A percentile compares a stretch with the other conserved stretches of the same genome.
phyloP scores from a whole-genome alignment of 1,140 invertebrate genomes.

The Apolygus lucorum region DNA sequence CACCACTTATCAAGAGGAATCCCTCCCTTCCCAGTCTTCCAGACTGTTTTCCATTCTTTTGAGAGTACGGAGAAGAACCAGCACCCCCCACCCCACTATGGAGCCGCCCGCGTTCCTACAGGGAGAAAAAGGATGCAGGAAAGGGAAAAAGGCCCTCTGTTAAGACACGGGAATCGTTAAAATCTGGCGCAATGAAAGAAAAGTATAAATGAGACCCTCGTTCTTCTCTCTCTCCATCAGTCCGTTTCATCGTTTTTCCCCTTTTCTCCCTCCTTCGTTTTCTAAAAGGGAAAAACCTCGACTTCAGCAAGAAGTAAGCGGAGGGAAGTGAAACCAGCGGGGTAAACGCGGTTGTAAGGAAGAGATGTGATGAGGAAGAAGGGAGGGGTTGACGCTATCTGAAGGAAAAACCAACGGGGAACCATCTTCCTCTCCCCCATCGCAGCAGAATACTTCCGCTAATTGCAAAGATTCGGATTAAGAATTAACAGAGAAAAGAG shows the following conservation, averaged over 20 bases:
- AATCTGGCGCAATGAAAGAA: neutral
- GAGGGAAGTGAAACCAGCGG: neutral
- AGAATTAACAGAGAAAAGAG: slow-evolving; percentile 2
- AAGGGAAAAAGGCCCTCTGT: too few relatives aligned
- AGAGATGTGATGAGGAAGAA: slow-evolving; percentile 25
- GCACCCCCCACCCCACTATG: too few relatives aligned
- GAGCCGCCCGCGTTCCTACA: too few relatives aligned
- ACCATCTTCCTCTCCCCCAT: neutral
- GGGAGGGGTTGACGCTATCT: slow-evolving; percentile 6
- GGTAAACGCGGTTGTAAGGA: neutral
- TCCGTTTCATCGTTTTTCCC: neutral
- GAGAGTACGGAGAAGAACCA: too few relatives aligned
- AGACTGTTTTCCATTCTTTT: too few relatives aligned
- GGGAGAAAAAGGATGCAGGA: too few relatives aligned
- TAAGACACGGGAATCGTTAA: neutral
- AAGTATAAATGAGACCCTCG: neutral
- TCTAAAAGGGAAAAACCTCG: neutral
- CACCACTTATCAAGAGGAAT: too few relatives aligned
- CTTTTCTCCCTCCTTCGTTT: neutral
- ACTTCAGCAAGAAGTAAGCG: neutral
- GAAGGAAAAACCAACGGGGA: neutral
- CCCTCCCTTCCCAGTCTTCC: too few relatives aligned
- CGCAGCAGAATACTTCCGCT: slow-evolving; percentile 26
- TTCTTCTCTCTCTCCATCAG: neutral
- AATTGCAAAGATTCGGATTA: slow-evolving; percentile 31